phyloP scores from a whole-genome alignment of 2,797 vertebrate species.

The Sebastes wilsoni region DNA sequence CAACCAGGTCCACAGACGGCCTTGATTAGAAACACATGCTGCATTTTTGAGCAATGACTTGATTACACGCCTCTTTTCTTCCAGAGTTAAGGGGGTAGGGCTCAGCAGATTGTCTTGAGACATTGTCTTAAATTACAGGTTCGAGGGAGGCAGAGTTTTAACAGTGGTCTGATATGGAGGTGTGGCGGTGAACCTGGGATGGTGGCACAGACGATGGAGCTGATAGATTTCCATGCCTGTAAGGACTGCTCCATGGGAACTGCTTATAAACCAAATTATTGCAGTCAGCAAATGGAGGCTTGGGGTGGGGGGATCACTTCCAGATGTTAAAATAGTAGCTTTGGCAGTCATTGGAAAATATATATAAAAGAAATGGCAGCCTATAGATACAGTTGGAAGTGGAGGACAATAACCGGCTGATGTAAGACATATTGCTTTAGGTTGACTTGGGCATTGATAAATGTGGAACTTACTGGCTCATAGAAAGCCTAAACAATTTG shows the following conservation, averaged over 20 bases:
- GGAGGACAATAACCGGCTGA: conserved; percentile 61
- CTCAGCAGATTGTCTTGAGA: conserved; percentile 2
- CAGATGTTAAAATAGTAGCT: conserved; percentile 89
- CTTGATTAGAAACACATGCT: conserved; percentile 83
- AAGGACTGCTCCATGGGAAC: conserved; percentile 75
- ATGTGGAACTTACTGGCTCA: not conserved
- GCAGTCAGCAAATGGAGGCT: conserved; percentile 74
- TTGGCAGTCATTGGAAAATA: conserved; percentile 84
- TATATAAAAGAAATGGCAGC: conserved; percentile 64
- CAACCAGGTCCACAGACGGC: conserved; percentile 71
- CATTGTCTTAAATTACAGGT: conserved; percentile 22
- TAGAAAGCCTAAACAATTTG: not conserved
- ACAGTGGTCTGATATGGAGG: not conserved
- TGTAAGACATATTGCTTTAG: conserved; percentile 42
- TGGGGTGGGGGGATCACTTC: conserved; percentile 80
- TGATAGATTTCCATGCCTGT: conserved; percentile 49
- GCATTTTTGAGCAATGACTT: conserved; percentile 84
- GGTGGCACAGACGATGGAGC: conserved; percentile 29
- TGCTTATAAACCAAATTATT: conserved; percentile 75
- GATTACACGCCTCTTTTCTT: conserved; percentile 79
- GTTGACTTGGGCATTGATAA: conserved; percentile 15
- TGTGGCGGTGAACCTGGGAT: conserved; percentile 17
- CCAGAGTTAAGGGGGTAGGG: conserved; percentile 17
- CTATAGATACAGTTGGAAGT: conserved; percentile 47
- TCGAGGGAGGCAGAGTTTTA: not conserved